Evolutionary conservation across 2,113 vertebrate species (phyloP), one percentile per base, ranked within the genome.

Genomic region (Lichenostomus cassidix): DNA sequence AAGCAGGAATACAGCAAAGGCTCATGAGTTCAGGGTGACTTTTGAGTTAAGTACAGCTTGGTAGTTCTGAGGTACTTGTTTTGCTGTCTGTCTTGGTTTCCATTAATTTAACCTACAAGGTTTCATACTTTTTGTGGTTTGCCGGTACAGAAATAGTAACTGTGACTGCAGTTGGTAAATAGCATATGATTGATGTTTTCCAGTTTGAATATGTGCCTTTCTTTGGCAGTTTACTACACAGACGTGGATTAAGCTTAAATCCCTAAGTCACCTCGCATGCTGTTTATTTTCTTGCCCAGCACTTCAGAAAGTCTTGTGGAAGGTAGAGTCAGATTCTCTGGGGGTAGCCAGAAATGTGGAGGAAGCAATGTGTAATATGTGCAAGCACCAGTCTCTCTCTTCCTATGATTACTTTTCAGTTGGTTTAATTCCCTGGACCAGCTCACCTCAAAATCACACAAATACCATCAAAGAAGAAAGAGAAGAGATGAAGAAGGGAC

Each of bases 361-460:
- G 39, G 63, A 90, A 83, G 39, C 37, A 83, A 76, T 0, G 1
- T 27, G 31, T 22, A 94, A 11, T 63, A 65, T n/a, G 42, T 50
- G 33, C 35, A 83, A 94, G 24, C 47, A 70, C 20, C 39, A 80
- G 16, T 71, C 42, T 20, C 9, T 39, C 39, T 39, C 11, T 83
- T 77, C 31, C 62, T 78, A 10, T 4, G 24, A 68, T 47, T 78
- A 77, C 42, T 52, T 83, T 89, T 78, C 56, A 74, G 24, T 33
- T 87, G 73, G 13, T 84, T 89, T 91, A 78, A 84, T 89, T 87
- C 41, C 47, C 65, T 75, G 47, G 69, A 68, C 75, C 35, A 87
- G 24, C 69, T 87, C 37, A 63, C 50, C 59, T 92, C n/a, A 73
- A 84, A 94, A 94, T 65, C 39, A 74, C 42, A 77, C 9, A 12